A percentile compares a stretch with the other conserved stretches of the same genome.
Conservation (phyloP, 2,113 vertebrate genomes). For the Amazona vittata region DNA sequence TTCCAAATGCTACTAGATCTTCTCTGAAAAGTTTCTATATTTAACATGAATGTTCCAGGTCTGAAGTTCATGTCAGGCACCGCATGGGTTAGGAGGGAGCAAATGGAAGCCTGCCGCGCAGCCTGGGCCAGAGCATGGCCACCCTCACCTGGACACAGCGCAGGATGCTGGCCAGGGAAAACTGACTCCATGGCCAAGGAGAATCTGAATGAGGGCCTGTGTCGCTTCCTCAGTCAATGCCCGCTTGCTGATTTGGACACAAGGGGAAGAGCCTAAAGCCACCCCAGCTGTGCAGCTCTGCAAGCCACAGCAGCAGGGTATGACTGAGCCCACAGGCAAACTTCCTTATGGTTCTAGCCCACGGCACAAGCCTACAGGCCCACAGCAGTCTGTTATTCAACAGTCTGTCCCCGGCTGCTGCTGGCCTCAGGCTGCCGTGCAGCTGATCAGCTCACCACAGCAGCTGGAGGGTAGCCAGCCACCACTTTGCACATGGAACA, state of each 20-base stretch:
- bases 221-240: neutral
- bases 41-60: neutral
- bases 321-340: accelerated
- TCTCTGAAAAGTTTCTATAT: constrained; percentile 19
- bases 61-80: neutral
- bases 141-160: neutral
- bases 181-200: neutral
- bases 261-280: neutral
- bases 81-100: neutral
- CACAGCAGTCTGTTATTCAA: neutral
- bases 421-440: neutral
- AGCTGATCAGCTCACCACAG: neutral
- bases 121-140: neutral
- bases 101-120: neutral
- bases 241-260: neutral
- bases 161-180: neutral
- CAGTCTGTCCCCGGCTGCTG: neutral
- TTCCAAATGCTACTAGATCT: constrained; percentile 4
- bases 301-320: neutral
- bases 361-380: neutral
- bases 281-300: neutral
- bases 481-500: neutral
- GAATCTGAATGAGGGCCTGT: neutral
- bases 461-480: neutral
- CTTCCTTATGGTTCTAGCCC: neutral